Evolutionary conservation across 23 tunicate species (phyloP).

Genomic region (Ciona savignyi): DNA sequence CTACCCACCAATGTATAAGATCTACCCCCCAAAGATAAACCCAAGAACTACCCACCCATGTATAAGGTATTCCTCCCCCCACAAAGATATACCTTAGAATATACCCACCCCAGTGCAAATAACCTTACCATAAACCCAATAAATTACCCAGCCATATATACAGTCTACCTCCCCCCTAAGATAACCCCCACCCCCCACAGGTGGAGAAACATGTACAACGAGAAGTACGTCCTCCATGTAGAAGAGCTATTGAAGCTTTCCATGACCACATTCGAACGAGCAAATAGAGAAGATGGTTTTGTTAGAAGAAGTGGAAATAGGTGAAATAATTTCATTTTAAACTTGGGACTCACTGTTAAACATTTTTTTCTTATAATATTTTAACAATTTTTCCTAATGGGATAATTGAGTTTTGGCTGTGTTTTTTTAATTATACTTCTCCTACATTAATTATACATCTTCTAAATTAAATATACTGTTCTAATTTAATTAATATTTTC

Average conservation of each 20-base stretch:
- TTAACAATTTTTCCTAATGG: not conserved
- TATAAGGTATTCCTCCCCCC: too few relatives aligned
- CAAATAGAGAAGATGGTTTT: constrained; percentile 69
- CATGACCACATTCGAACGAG: constrained; percentile 51
- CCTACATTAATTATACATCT: too few relatives aligned
- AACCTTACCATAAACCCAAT: not conserved
- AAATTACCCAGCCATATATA: not conserved
- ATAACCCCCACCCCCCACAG: constrained; percentile 14
- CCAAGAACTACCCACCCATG: too few relatives aligned
- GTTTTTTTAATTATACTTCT: too few relatives aligned
- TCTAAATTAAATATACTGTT: not conserved
- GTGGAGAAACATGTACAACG: constrained; percentile 77
- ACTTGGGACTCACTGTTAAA: too few relatives aligned
- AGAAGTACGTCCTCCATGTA: constrained; percentile 58
- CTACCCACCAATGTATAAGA: too few relatives aligned
- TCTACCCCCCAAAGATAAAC: too few relatives aligned
- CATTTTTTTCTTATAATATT: not conserved
- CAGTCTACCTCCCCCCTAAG: not conserved
- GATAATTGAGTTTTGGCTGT: not conserved
- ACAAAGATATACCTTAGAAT: too few relatives aligned
- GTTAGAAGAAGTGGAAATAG: constrained; percentile 64
- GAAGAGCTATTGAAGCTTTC: constrained; percentile 78
- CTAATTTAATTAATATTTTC: too few relatives aligned
- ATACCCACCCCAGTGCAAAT: too few relatives aligned
- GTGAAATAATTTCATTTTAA: constrained; percentile 8